These are phyloP conservation scores for Charanyca ferruginea DNA, from an alignment of 2,888 invertebrate species.

Conservation along the genomic window DNA sequence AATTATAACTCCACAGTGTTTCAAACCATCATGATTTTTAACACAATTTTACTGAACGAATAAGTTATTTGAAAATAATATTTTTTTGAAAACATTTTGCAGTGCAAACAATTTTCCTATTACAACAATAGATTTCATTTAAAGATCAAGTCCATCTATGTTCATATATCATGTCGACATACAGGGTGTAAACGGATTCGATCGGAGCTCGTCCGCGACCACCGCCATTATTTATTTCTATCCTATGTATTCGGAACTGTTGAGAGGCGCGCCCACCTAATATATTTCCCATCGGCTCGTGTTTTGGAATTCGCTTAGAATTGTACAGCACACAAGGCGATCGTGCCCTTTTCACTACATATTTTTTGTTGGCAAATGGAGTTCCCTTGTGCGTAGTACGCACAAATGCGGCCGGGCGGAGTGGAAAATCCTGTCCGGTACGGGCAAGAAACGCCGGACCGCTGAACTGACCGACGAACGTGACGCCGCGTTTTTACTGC, in stretches of 20 bases:
- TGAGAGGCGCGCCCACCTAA: constrained; percentile 56
- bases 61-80: not conserved
- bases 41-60: not conserved
- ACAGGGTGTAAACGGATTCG: constrained; percentile 47
- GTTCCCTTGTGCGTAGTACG: constrained; percentile 82
- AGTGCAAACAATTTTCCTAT: not conserved
- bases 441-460: constrained; percentile 73
- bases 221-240: constrained; percentile 57
- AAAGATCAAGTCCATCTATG: constrained; percentile 38
- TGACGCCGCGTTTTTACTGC: constrained; percentile 80
- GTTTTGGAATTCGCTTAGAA: constrained; percentile 63
- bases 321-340: constrained; percentile 65
- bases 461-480: constrained; percentile 67
- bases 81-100: not conserved
- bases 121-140: constrained; percentile 38
- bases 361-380: constrained; percentile 87
- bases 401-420: constrained; percentile 79
- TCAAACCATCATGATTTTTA: not conserved
- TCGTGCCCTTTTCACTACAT: constrained; percentile 75
- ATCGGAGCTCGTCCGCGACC: constrained; percentile 45
- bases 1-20: not conserved
- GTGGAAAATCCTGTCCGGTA: constrained; percentile 82
- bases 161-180: constrained; percentile 20
- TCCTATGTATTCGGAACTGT: constrained; percentile 46
- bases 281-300: constrained; percentile 61